A percentile compares a stretch with the other conserved stretches of the same genome.
Evolutionary conservation across 2,113 vertebrate genomes (phyloP).

Genomic region (Carassius gibelio): DNA sequence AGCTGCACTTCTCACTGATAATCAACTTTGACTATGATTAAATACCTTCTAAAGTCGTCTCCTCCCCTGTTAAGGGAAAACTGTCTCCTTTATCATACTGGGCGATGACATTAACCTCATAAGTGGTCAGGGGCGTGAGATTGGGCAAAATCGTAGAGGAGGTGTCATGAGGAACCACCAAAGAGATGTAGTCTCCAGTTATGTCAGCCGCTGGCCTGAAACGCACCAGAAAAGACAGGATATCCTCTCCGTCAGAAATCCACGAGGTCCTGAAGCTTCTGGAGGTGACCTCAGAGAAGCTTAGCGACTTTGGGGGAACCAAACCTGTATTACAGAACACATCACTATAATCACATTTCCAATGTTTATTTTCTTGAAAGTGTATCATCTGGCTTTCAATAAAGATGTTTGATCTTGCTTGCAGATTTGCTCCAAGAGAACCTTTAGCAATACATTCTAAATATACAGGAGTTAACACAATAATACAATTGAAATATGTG

Average conservation of each 20-base stretch:
- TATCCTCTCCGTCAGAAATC: constrained; percentile 77
- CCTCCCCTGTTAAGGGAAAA: constrained; percentile 83
- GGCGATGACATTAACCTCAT: constrained; percentile 88
- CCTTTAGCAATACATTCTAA: neutral
- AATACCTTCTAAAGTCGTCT: constrained; percentile 92
- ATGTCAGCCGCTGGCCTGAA: constrained; percentile 82
- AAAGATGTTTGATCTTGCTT: neutral
- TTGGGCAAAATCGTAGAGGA: constrained; percentile 81
- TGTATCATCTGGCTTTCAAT: neutral
- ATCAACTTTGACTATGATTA: neutral
- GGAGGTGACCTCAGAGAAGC: constrained; percentile 90
- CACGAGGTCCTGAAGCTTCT: constrained; percentile 90
- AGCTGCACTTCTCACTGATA: neutral
- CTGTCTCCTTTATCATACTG: constrained; percentile 94
- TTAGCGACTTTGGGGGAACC: constrained; percentile 81
- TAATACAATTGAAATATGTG: neutral
- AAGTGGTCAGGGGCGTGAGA: constrained; percentile 86
- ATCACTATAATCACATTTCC: neutral
- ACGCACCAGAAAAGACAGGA: constrained; percentile 86
- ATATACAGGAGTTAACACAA: neutral
- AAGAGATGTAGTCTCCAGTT: constrained; percentile 81
- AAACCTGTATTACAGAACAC: constrained; percentile 76
- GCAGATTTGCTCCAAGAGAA: neutral
- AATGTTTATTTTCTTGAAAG: neutral
- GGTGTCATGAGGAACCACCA: constrained; percentile 81